Conservation (phyloP, 2,888 invertebrate genomes). For the Folsomia candida region DNA sequence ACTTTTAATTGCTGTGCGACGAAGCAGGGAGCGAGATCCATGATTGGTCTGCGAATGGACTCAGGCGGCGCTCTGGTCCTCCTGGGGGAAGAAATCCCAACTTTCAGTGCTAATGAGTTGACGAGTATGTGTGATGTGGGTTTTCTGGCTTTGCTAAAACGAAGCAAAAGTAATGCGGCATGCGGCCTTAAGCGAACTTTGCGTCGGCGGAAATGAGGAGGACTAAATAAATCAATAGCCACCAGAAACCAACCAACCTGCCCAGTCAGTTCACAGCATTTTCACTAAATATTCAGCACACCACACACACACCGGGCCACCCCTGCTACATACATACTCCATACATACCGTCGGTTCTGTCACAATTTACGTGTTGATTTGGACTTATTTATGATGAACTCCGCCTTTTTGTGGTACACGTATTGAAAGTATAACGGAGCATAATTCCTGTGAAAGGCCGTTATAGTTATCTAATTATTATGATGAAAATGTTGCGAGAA, state of each 20-base stretch:
- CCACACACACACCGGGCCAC: too few relatives aligned
- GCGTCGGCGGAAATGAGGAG: conserved; percentile 43
- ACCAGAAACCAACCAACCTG: conserved; percentile 4
- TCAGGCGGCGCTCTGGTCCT: conserved; percentile 38
- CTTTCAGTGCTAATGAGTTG: conserved; percentile 22
- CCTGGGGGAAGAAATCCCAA: conserved; percentile 18
- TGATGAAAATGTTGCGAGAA: too few relatives aligned
- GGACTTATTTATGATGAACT: too few relatives aligned
- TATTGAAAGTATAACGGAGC: too few relatives aligned
- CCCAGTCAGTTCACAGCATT: neutral
- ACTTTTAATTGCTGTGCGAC: conserved; percentile 51
- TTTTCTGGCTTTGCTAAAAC: conserved; percentile 30
- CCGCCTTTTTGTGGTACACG: too few relatives aligned
- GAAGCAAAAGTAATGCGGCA: too few relatives aligned
- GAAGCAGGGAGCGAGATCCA: conserved; percentile 38
- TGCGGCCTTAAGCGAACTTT: too few relatives aligned
- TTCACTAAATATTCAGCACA: too few relatives aligned
- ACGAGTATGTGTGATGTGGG: conserved; percentile 21
- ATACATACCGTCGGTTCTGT: too few relatives aligned
- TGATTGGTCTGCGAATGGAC: conserved; percentile 42
- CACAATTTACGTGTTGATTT: neutral
- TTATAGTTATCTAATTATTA: too few relatives aligned
- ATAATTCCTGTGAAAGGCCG: too few relatives aligned
- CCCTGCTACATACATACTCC: too few relatives aligned
- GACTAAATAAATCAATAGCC: conserved; percentile 43